A percentile compares a stretch with the other conserved stretches of the same genome.
phyloP scores from a whole-genome alignment of 2,888 invertebrate genomes.

The Amiota minor region DNA sequence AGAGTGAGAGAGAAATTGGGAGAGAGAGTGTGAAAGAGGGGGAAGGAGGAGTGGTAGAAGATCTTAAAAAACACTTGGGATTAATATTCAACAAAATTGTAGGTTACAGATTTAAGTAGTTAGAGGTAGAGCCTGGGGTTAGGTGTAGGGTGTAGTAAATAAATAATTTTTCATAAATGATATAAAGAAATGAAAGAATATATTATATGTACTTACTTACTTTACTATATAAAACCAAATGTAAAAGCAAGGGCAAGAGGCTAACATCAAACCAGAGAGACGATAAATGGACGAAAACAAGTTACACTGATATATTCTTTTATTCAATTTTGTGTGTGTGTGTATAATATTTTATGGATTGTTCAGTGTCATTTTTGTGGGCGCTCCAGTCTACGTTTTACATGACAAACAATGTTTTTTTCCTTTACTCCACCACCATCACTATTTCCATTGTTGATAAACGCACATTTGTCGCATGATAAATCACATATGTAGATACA shows the following conservation, averaged over 20 bases:
- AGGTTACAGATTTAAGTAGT: no score
- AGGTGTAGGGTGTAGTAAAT: background rate
- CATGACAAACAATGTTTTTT: background rate
- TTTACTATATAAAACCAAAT: no score
- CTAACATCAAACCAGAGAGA: no score
- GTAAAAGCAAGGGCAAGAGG: no score
- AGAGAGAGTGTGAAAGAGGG: background rate
- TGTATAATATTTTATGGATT: background rate
- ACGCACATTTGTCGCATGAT: slow-evolving; percentile 65
- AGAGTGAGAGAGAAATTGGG: background rate
- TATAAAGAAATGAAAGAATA: no score
- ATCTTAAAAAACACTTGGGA: no score
- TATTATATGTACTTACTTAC: no score
- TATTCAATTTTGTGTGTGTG: background rate
- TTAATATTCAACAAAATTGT: no score
- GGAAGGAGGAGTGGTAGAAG: background rate
- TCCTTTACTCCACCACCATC: no score
- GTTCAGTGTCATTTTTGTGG: slow-evolving; percentile 1
- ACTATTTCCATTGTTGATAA: slow-evolving; percentile 49
- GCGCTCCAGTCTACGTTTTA: background rate
- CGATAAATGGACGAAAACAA: no score
- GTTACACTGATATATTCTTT: no score
- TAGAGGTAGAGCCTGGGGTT: slow-evolving; percentile 1
- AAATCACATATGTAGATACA: slow-evolving; percentile 51
- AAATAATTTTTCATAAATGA: no score